Conservation (phyloP, 2,797 vertebrate species). For the Enteromius fasciolatus region DNA sequence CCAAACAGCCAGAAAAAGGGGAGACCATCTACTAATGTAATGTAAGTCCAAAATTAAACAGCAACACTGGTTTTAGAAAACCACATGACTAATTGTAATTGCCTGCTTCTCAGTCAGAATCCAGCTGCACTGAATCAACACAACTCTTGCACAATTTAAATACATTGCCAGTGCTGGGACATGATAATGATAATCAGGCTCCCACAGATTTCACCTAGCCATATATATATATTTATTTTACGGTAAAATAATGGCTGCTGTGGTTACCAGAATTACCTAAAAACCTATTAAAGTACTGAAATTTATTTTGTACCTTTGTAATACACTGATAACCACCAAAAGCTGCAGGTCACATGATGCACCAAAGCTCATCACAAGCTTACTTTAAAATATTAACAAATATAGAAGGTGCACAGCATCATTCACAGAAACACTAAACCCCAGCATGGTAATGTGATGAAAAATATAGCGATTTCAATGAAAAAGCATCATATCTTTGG, state of each 20-base stretch:
- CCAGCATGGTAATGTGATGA: not conserved
- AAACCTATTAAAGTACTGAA: too few species aligned
- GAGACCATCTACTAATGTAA: not conserved
- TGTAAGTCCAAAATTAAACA: not conserved
- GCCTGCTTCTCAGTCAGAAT: not conserved
- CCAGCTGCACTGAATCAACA: not conserved
- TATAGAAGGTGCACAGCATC: not conserved
- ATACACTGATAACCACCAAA: too few species aligned
- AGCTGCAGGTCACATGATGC: not conserved
- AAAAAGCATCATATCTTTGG: too few species aligned
- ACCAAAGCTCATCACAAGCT: not conserved
- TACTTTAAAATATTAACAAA: too few species aligned
- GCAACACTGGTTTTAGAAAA: not conserved
- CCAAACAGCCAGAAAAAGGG: not conserved
- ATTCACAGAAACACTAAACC: not conserved
- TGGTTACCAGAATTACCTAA: too few species aligned
- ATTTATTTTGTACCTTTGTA: too few species aligned
- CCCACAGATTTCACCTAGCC: not conserved
- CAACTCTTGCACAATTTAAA: not conserved
- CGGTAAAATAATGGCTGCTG: too few species aligned
- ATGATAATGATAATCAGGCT: not conserved
- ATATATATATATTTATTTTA: too few species aligned
- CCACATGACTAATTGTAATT: not conserved
- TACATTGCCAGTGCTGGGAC: not conserved
- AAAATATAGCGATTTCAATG: too few species aligned